A percentile compares a stretch with the other conserved stretches of the same genome.
Conservation (phyloP, 2,888 invertebrate species). For the Eupithecia pulchellata region DNA sequence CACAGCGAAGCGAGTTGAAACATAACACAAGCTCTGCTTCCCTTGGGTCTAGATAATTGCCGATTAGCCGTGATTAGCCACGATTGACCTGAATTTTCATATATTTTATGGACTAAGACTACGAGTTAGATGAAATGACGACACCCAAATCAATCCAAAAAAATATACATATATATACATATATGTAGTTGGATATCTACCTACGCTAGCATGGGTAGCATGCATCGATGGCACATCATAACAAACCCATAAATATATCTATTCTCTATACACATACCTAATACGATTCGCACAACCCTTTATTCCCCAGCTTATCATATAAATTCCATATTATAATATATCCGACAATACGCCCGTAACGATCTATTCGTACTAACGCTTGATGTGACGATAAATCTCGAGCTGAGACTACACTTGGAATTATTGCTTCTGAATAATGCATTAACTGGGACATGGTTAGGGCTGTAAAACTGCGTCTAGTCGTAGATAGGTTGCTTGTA, state of each 20-base stretch:
- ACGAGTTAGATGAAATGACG: neutral
- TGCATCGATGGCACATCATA: neutral
- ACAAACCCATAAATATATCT: neutral
- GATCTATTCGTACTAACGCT: conserved; percentile 59
- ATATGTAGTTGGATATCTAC: too few relatives aligned
- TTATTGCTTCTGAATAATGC: conserved; percentile 82
- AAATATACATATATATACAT: too few relatives aligned
- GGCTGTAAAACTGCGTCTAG: conserved; percentile 69
- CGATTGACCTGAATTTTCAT: too few relatives aligned
- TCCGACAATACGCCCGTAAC: conserved; percentile 45
- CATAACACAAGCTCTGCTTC: too few relatives aligned
- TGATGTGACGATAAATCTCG: conserved; percentile 73
- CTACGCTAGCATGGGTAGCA: neutral
- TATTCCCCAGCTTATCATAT: conserved; percentile 22
- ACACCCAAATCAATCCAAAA: neutral
- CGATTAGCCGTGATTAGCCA: too few relatives aligned
- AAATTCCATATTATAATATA: conserved; percentile 33
- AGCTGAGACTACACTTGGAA: conserved; percentile 72
- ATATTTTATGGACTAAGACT: neutral
- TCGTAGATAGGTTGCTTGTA: conserved; percentile 30
- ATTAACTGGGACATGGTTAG: conserved; percentile 65
- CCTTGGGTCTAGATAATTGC: too few relatives aligned
- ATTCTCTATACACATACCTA: conserved; percentile 4
- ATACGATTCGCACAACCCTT: conserved; percentile 11
- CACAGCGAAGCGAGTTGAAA: too few relatives aligned